phyloP scores from a whole-genome alignment of 2,888 invertebrate genomes.

The Rhimphoctona megacephalus region DNA sequence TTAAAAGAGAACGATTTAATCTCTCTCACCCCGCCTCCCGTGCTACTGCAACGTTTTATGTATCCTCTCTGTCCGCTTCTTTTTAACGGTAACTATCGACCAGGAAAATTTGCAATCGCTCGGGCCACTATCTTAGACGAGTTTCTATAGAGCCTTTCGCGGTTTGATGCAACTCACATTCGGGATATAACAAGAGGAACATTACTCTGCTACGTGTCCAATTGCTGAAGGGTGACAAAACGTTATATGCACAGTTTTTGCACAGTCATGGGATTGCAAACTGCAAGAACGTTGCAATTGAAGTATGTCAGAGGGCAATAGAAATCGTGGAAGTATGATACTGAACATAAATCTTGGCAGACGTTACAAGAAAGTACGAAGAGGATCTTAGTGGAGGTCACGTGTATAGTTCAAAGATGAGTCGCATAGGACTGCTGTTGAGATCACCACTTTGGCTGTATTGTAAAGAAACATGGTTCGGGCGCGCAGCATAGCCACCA shows the following conservation, averaged over 20 bases:
- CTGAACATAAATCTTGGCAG: conserved; percentile 53
- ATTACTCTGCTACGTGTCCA: not conserved
- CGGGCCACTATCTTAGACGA: conserved; percentile 15
- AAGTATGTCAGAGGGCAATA: conserved; percentile 1
- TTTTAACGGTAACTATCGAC: conserved; percentile 35
- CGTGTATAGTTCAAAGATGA: conserved; percentile 49
- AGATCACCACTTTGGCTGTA: conserved; percentile 24
- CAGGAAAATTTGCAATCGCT: conserved; percentile 23
- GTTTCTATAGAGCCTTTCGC: conserved; percentile 6
- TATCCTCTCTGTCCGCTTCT: conserved; percentile 25
- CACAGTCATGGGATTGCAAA: not conserved
- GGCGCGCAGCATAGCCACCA: conserved; percentile 20
- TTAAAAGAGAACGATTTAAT: conserved; percentile 70
- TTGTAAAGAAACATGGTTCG: not conserved
- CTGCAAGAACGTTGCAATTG: conserved; percentile 25
- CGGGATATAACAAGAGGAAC: not conserved
- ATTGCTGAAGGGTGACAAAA: conserved; percentile 4
- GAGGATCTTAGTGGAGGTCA: conserved; percentile 59
- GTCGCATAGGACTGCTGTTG: conserved; percentile 32
- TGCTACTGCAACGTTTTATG: conserved; percentile 22
- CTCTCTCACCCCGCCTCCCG: conserved; percentile 17
- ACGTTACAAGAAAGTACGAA: conserved; percentile 36
- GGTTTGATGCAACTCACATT: not conserved
- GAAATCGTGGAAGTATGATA: conserved; percentile 53
- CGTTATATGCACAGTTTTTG: not conserved